Evolutionary conservation across 2,797 vertebrate species (phyloP).

Genomic region (Sebastes taczanowskii): DNA sequence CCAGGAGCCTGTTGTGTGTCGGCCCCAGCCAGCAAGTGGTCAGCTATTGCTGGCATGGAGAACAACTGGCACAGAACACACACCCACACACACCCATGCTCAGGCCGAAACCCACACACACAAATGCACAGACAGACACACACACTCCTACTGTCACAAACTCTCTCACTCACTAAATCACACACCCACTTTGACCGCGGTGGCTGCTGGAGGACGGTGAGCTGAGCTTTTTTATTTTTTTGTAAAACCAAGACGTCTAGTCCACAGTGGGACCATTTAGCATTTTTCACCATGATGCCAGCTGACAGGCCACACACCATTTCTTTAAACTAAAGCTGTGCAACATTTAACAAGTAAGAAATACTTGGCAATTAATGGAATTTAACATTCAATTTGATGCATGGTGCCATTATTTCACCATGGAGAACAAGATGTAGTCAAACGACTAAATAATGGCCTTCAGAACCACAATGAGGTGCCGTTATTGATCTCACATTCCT

Average conservation of each 20-base stretch:
- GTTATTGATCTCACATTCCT: constrained; percentile 13
- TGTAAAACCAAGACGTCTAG: constrained; percentile 42
- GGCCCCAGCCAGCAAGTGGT: constrained; percentile 66
- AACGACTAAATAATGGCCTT: constrained; percentile 8
- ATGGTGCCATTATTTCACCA: neutral
- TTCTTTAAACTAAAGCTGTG: constrained; percentile 21
- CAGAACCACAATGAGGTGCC: constrained; percentile 5
- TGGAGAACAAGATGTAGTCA: neutral
- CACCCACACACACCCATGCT: neutral
- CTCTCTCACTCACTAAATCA: constrained; percentile 55
- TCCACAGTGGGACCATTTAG: constrained; percentile 49
- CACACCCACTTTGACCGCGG: constrained; percentile 50
- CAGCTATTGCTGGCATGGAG: constrained; percentile 67
- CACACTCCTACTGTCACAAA: constrained; percentile 37
- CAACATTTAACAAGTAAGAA: constrained; percentile 6
- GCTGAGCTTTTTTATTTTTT: constrained; percentile 12
- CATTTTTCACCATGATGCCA: constrained; percentile 37
- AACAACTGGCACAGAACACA: constrained; percentile 64
- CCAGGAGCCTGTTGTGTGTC: constrained; percentile 62
- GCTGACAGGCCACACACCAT: constrained; percentile 43
- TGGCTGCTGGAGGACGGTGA: constrained; percentile 25
- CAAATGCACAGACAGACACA: constrained; percentile 29
- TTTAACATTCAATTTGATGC: neutral
- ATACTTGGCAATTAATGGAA: neutral
- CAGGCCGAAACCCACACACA: neutral